Evolutionary conservation across 2,888 invertebrate genomes (phyloP).

Genomic region (Nymphalis c-album): DNA sequence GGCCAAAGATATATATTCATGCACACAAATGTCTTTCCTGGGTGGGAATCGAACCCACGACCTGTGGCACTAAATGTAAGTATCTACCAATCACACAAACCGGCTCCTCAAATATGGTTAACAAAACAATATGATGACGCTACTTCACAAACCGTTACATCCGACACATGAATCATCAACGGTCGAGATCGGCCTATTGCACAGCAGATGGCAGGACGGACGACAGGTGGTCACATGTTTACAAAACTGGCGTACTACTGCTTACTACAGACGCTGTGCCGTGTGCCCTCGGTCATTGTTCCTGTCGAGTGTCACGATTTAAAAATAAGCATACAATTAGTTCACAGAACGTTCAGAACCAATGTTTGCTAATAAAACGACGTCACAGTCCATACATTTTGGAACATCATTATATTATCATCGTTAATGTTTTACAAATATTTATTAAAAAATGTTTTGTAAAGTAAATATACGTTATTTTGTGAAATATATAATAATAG

Average conservation of each 20-base stretch:
- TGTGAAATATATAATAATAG: too few species aligned
- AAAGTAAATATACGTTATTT: too few species aligned
- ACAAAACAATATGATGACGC: too few species aligned
- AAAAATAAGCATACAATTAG: slow-evolving; percentile 7
- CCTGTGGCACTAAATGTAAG: too few species aligned
- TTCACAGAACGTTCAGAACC: background rate
- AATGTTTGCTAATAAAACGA: background rate
- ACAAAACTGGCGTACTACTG: background rate
- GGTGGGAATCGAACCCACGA: too few species aligned
- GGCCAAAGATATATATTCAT: too few species aligned
- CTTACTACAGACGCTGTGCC: background rate
- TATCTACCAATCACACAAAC: too few species aligned
- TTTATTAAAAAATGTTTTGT: background rate
- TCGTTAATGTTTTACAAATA: too few species aligned
- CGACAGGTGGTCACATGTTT: slow-evolving; percentile 5
- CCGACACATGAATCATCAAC: background rate
- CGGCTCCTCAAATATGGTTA: too few species aligned
- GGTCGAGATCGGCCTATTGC: background rate
- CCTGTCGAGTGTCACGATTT: background rate
- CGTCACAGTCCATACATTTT: background rate
- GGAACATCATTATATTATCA: too few species aligned
- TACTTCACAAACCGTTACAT: background rate
- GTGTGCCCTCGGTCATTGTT: slow-evolving; percentile 4
- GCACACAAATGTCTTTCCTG: too few species aligned
- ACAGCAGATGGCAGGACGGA: background rate